These are phyloP conservation scores for Delichon dasypus DNA, from an alignment of 2,797 vertebrate species.

Conservation along the genomic window DNA sequence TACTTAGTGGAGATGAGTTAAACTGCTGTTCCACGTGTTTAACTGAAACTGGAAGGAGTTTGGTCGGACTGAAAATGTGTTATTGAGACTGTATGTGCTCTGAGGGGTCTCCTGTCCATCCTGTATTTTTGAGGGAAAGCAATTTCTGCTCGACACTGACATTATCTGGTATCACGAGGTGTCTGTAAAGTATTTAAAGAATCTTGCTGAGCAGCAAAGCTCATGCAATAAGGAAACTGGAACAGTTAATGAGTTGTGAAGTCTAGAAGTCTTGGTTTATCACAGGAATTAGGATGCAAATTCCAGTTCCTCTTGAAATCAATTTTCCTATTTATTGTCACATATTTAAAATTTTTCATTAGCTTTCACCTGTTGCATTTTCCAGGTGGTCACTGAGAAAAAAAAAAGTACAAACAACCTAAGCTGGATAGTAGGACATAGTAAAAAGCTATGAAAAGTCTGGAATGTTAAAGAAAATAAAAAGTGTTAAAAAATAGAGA, in stretches of 20 bases:
- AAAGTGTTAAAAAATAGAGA: not conserved
- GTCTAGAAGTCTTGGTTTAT: not conserved
- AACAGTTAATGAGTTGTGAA: not conserved
- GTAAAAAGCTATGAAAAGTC: not conserved
- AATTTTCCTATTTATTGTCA: not conserved
- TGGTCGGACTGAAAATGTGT: not conserved
- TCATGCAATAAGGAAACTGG: not conserved
- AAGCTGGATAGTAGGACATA: not conserved
- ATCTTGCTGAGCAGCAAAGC: not conserved
- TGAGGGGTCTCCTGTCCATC: not conserved
- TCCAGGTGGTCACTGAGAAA: not conserved
- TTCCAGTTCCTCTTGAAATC: not conserved
- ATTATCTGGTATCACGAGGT: not conserved
- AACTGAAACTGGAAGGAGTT: not conserved
- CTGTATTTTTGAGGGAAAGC: not conserved
- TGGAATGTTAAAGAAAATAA: not conserved
- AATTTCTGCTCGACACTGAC: not conserved
- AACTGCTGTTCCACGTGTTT: not conserved
- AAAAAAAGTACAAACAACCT: not conserved
- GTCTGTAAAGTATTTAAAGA: not conserved
- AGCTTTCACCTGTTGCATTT: not conserved
- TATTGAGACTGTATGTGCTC: not conserved
- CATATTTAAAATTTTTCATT: not conserved
- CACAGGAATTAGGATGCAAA: not conserved
- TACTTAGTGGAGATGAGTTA: not conserved